Conservation (phyloP, 2,797 vertebrate genomes). For the Kryptolebias ocellatus region DNA sequence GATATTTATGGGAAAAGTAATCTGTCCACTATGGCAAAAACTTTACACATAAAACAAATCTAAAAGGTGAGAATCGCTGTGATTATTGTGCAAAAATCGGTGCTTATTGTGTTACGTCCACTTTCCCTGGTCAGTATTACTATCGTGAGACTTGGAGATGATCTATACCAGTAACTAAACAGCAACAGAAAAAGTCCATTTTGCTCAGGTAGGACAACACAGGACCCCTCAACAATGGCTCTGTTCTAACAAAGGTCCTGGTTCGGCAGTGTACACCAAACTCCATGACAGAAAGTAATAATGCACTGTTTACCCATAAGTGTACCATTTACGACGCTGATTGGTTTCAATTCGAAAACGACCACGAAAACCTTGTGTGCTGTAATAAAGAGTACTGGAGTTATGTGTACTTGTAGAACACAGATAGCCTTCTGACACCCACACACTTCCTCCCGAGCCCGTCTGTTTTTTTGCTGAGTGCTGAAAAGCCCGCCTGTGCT, state of each 20-base stretch:
- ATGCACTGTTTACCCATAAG: not conserved
- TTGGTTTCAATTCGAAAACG: not conserved
- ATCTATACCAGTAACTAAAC: too few species aligned
- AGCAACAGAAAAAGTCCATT: too few species aligned
- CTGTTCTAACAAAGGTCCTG: not conserved
- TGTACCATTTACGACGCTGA: not conserved
- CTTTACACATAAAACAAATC: not conserved
- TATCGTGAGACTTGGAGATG: too few species aligned
- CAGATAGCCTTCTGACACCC: not conserved
- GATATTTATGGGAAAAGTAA: not conserved
- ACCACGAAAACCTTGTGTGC: not conserved
- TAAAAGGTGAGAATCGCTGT: not conserved
- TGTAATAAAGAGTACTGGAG: not conserved
- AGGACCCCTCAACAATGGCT: not conserved
- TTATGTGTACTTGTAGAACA: not conserved
- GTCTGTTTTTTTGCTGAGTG: not conserved
- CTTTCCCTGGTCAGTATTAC: too few species aligned
- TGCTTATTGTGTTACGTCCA: too few species aligned
- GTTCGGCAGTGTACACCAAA: not conserved
- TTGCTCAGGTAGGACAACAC: too few species aligned
- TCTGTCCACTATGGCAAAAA: not conserved
- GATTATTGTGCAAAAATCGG: too few species aligned
- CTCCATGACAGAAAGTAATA: not conserved
- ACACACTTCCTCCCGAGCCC: not conserved
- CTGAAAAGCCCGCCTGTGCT: not conserved